These are phyloP conservation scores for Porites australiensis DNA, from an alignment of 64 coral and sea anemone species.

Conservation along the genomic window DNA sequence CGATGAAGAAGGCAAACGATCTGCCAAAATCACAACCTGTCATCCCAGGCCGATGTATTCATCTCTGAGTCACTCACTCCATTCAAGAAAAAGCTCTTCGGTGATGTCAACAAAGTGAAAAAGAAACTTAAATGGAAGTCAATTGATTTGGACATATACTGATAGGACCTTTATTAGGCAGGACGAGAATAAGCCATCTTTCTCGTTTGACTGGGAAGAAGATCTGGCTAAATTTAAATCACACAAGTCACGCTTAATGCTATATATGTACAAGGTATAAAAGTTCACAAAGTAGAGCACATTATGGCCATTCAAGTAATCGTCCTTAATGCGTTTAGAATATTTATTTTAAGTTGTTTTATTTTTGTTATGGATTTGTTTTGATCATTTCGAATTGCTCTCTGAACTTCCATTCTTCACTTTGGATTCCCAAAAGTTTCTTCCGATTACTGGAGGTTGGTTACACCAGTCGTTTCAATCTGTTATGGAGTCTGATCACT, in stretches of 20 bases:
- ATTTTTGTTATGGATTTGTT: background rate
- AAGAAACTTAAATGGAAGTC: conserved; percentile 56
- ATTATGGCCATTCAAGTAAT: background rate
- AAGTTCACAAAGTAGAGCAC: no score
- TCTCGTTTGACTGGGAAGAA: conserved; percentile 1
- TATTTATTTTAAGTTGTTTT: background rate
- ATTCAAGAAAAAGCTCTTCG: conserved; percentile 37
- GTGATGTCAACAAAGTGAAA: conserved; percentile 36
- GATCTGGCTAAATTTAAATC: conserved; percentile 26
- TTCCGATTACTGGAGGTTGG: conserved; percentile 16
- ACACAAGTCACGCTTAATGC: no score
- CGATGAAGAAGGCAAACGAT: no score
- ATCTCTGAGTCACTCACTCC: conserved; percentile 43
- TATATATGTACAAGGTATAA: no score
- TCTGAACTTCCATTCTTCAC: conserved; percentile 1
- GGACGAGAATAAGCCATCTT: background rate
- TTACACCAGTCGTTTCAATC: no score
- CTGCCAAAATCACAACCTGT: background rate
- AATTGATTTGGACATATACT: conserved; percentile 60
- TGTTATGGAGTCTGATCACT: no score
- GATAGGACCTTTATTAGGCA: conserved; percentile 53
- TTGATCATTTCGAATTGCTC: background rate
- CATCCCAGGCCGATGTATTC: background rate
- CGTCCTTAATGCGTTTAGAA: background rate
- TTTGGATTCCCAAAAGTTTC: conserved; percentile 13